Percentiles rank a stretch among this genome's conserved stretches.
phyloP scores from a whole-genome alignment of 1,140 invertebrate genomes.

The Sinella curviseta region DNA sequence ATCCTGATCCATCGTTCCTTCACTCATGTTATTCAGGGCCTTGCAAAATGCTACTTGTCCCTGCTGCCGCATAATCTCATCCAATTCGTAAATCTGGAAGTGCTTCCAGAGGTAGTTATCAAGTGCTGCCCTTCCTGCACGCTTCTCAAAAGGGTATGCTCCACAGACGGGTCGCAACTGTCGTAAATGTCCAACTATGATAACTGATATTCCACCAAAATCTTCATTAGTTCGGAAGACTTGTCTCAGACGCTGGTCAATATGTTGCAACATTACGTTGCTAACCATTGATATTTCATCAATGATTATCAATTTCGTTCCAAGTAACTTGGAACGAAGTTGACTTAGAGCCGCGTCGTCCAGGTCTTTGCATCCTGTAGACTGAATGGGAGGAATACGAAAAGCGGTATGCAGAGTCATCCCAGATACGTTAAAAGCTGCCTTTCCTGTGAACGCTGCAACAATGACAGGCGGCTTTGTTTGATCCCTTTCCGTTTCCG shows the following conservation, averaged over 20 bases:
- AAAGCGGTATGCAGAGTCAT: conserved; percentile 53
- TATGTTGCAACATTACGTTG: conserved; percentile 43
- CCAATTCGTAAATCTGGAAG: conserved; percentile 24
- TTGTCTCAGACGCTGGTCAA: conserved; percentile 52
- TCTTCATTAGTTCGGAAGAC: conserved; percentile 50
- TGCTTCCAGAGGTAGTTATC: conserved; percentile 23
- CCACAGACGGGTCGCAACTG: conserved; percentile 50
- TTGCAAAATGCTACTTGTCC: conserved; percentile 7
- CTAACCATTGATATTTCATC: conserved; percentile 56
- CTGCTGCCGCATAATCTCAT: conserved; percentile 33
- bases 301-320: conserved; percentile 53
- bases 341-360: conserved; percentile 45
- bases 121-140: not conserved
- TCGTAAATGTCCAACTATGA: conserved; percentile 48
- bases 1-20: conserved; percentile 16
- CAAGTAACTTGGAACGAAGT: conserved; percentile 41
- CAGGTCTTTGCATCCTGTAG: conserved; percentile 28
- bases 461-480: conserved; percentile 48
- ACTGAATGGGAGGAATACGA: conserved; percentile 49
- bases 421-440: conserved; percentile 52
- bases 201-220: conserved; percentile 47
- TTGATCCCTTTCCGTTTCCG: not conserved
- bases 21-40: conserved; percentile 35
- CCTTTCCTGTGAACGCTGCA: conserved; percentile 53
- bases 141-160: conserved; percentile 9